Conservation (phyloP, 1,140 invertebrate genomes). For the Tetranychus urticae region DNA sequence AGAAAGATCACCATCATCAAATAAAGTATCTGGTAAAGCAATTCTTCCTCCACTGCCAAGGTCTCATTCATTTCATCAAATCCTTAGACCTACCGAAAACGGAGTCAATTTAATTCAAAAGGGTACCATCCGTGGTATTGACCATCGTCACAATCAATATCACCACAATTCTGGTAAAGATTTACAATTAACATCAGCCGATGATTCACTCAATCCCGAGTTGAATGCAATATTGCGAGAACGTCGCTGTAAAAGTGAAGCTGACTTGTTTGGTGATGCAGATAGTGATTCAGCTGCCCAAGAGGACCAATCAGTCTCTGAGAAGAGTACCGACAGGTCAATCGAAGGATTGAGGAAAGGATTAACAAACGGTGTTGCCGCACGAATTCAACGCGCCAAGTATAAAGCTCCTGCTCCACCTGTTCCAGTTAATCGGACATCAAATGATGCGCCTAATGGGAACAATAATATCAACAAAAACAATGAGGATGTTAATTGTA, state of each 20-base stretch:
- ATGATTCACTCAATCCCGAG: neutral
- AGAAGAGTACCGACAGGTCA: neutral
- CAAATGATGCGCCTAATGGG: no score
- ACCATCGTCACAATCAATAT: neutral
- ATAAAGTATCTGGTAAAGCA: neutral
- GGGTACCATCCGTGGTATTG: slow-evolving; percentile 7
- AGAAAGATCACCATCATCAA: neutral
- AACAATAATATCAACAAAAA: neutral
- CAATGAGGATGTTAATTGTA: neutral
- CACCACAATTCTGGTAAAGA: neutral
- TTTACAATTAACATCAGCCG: neutral
- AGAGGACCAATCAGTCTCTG: neutral
- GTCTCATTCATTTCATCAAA: slow-evolving; percentile 10
- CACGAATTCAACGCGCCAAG: slow-evolving; percentile 2
- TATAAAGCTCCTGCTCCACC: neutral
- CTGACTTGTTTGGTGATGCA: neutral
- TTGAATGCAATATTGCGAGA: neutral
- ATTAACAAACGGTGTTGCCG: neutral
- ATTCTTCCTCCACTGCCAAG: slow-evolving; percentile 5
- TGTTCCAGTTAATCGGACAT: neutral
- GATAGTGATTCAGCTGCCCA: neutral
- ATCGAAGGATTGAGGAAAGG: neutral
- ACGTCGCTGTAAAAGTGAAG: slow-evolving; percentile 4
- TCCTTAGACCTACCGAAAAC: slow-evolving; percentile 25
- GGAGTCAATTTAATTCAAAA: slow-evolving; percentile 7